Percentiles rank a stretch among this genome's conserved stretches.
Evolutionary conservation across 2,888 invertebrate genomes (phyloP).

Genomic region (Baronia brevicornis): DNA sequence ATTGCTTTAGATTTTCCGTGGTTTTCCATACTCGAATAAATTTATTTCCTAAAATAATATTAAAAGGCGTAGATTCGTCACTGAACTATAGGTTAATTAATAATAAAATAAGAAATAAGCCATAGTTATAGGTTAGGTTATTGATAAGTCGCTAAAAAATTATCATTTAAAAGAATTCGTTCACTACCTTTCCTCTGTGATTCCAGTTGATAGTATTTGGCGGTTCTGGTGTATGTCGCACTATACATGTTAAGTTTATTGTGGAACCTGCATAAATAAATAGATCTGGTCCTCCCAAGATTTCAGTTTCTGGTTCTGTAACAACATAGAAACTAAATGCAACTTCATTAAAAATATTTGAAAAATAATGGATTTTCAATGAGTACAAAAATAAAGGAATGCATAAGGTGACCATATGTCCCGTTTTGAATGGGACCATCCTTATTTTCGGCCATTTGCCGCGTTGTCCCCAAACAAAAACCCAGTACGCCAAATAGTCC

Average conservation of each 20-base stretch:
- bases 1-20: too few relatives aligned
- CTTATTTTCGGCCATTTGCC: too few relatives aligned
- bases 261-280: conserved; percentile 92
- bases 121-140: too few relatives aligned
- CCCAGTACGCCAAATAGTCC: too few relatives aligned
- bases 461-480: too few relatives aligned
- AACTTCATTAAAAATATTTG: not conserved
- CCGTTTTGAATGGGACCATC: too few relatives aligned
- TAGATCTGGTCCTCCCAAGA: conserved; percentile 86
- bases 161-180: conserved; percentile 8
- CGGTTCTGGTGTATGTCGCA: conserved; percentile 88
- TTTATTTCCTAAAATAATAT: too few relatives aligned
- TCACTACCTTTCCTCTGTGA: conserved; percentile 82
- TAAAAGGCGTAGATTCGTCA: too few relatives aligned
- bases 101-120: conserved; percentile 7
- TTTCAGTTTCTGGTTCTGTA: conserved; percentile 87
- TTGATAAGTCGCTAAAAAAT: conserved; percentile 11
- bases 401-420: too few relatives aligned
- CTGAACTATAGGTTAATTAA: not conserved
- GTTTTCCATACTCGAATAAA: too few relatives aligned
- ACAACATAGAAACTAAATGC: not conserved
- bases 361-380: not conserved
- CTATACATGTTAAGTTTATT: conserved; percentile 91
- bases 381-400: too few relatives aligned
- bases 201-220: conserved; percentile 90